These are phyloP conservation scores for Botrylloides violaceus DNA, from an alignment of 23 tunicate species.

Conservation along the genomic window DNA sequence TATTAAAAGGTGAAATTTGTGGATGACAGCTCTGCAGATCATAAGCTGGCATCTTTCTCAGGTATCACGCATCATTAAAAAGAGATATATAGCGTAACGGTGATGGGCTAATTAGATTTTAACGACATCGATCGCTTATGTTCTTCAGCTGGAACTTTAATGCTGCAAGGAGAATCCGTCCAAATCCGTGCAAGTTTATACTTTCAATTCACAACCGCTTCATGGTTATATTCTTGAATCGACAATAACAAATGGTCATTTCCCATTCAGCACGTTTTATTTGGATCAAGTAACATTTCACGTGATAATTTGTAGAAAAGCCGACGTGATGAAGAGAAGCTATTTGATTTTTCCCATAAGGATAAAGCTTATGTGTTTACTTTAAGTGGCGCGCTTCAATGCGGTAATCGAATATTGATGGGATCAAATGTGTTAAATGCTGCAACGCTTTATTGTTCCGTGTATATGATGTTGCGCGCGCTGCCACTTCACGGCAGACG, in stretches of 20 bases:
- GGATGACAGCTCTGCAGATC: background rate
- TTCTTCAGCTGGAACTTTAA: background rate
- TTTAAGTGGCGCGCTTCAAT: background rate
- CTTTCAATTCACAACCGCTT: no score
- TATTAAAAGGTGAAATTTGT: background rate
- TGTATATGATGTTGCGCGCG: background rate
- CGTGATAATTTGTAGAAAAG: background rate
- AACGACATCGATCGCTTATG: conserved; percentile 15
- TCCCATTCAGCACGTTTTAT: background rate
- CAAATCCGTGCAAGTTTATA: no score
- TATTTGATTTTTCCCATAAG: background rate
- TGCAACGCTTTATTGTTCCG: background rate
- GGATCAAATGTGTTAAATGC: background rate
- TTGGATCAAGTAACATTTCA: background rate
- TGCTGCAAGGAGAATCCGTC: no score
- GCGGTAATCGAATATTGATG: conserved; percentile 1
- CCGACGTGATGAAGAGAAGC: background rate
- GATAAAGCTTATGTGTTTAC: background rate
- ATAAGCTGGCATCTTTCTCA: background rate
- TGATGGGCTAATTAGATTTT: conserved; percentile 24
- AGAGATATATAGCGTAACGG: conserved; percentile 6
- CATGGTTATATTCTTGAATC: background rate
- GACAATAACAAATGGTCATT: background rate
- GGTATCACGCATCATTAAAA: conserved; percentile 21
- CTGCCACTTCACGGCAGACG: background rate